Conservation (phyloP, 2,113 vertebrate genomes). For the Rynchops niger region DNA sequence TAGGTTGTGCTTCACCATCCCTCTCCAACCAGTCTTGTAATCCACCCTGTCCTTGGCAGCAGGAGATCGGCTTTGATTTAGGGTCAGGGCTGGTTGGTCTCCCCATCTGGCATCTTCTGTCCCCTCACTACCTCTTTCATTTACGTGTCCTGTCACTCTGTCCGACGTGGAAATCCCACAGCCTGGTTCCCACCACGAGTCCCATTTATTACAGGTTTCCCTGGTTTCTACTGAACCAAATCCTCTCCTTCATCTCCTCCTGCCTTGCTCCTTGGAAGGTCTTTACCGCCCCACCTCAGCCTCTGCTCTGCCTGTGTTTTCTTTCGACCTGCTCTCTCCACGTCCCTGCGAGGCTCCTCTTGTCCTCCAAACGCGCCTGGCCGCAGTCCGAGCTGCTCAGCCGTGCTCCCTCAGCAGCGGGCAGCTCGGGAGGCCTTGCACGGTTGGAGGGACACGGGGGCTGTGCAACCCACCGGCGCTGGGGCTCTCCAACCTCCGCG, state of each 20-base stretch:
- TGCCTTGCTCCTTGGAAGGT: neutral
- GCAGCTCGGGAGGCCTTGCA: neutral
- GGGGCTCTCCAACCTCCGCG: fast-evolving
- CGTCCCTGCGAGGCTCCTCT: neutral
- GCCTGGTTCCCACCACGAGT: neutral
- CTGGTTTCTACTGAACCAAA: neutral
- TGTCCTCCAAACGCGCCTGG: fast-evolving
- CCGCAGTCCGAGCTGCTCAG: fast-evolving
- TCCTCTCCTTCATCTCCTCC: neutral
- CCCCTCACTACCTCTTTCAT: neutral
- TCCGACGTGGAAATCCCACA: neutral
- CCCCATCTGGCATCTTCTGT: neutral
- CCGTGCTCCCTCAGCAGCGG: neutral
- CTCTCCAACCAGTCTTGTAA: neutral
- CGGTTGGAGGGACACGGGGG: fast-evolving
- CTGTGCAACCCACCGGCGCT: neutral
- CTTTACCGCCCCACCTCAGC: neutral
- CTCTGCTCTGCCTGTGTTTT: neutral
- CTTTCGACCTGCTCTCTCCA: neutral
- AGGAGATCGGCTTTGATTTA: neutral
- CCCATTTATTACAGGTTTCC: neutral
- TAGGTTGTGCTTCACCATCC: neutral
- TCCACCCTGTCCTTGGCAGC: neutral
- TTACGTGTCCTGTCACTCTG: neutral
- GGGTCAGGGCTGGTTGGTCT: neutral